These are phyloP conservation scores for Druceiella hillmani DNA, from an alignment of 2,888 invertebrate genomes.

Conservation along the genomic window DNA sequence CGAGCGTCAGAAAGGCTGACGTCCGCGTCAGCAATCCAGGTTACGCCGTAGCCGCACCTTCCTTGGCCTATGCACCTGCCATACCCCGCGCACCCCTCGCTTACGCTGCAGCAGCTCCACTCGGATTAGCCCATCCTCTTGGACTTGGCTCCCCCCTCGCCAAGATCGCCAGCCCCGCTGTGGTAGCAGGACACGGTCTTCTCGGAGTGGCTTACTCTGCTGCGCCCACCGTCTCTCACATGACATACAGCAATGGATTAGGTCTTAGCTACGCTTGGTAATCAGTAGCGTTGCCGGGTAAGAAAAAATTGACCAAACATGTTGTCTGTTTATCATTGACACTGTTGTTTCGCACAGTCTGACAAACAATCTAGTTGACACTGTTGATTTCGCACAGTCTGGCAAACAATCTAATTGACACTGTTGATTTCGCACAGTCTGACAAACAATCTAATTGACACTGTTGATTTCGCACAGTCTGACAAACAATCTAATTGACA, in stretches of 20 bases:
- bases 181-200: constrained; percentile 45
- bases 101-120: constrained; percentile 31
- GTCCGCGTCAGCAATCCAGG: constrained; percentile 66
- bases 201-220: constrained; percentile 57
- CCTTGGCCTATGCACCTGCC: constrained; percentile 7
- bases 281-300: too few species aligned
- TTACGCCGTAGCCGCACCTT: constrained; percentile 33
- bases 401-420: too few species aligned
- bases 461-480: too few species aligned
- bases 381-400: too few species aligned
- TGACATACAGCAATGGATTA: constrained; percentile 52
- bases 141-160: constrained; percentile 7
- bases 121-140: constrained; percentile 31
- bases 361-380: too few species aligned
- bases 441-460: too few species aligned
- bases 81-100: constrained; percentile 12
- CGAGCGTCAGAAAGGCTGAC: constrained; percentile 64
- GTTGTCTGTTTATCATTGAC: too few species aligned
- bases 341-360: too few species aligned
- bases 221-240: constrained; percentile 57
- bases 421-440: too few species aligned
- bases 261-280: constrained; percentile 54
- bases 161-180: constrained; percentile 19
- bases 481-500: too few species aligned
- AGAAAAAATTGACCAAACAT: too few species aligned